Evolutionary conservation across 1,140 invertebrate species (phyloP).

Genomic region (Dreissena rostriformis): DNA sequence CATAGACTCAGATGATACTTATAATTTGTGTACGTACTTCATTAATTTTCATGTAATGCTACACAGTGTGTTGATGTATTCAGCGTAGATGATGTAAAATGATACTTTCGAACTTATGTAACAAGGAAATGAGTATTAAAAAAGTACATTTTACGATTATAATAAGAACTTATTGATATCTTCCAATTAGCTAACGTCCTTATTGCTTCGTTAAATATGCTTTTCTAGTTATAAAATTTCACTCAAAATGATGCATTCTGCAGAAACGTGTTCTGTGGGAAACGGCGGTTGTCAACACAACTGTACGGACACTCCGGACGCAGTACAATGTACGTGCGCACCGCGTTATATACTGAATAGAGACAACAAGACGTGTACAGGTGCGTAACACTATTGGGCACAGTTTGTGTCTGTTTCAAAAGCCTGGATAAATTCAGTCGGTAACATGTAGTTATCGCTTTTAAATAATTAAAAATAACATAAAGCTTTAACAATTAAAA

Average conservation of each 20-base stretch:
- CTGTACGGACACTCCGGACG: constrained; percentile 85
- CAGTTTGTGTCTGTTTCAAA: no score
- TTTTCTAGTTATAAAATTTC: background rate
- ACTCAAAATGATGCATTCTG: background rate
- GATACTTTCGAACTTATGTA: background rate
- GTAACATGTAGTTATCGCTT: no score
- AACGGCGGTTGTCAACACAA: constrained; percentile 81
- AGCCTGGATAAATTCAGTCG: no score
- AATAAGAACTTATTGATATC: no score
- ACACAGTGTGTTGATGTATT: no score
- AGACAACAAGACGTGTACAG: constrained; percentile 83
- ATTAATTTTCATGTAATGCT: no score
- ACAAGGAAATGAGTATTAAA: background rate
- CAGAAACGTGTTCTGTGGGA: constrained; percentile 76
- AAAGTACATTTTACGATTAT: no score
- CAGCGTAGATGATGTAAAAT: background rate
- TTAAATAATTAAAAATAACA: no score
- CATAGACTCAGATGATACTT: no score
- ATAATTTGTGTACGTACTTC: no score
- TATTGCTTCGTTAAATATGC: background rate
- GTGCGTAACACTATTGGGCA: constrained; percentile 37
- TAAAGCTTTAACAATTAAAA: no score
- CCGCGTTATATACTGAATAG: constrained; percentile 84
- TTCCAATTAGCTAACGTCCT: no score
- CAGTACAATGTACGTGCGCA: constrained; percentile 86